These are phyloP conservation scores for Artemia sinica DNA, from an alignment of 2,888 invertebrate genomes.

Conservation along the genomic window DNA sequence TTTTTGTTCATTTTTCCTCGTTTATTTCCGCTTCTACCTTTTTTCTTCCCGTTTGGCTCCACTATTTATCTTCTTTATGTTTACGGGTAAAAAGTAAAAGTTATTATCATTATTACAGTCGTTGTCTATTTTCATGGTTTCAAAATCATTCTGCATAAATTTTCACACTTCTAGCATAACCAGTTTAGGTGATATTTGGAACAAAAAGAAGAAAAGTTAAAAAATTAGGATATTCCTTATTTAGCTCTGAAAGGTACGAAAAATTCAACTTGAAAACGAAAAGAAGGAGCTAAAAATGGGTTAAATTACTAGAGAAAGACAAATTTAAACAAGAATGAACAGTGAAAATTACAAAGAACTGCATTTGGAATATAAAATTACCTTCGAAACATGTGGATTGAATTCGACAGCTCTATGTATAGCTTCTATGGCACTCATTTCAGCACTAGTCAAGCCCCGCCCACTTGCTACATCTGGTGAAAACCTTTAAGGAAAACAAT, in stretches of 20 bases:
- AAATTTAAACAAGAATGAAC: conserved; percentile 1
- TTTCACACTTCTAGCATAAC: not conserved
- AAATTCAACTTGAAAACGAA: not conserved
- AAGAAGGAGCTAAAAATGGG: not conserved
- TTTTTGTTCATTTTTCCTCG: no score
- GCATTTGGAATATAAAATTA: conserved; percentile 26
- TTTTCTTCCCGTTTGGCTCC: no score
- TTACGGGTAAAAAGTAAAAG: no score
- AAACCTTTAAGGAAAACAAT: conserved; percentile 38
- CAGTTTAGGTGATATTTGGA: not conserved
- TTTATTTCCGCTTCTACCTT: no score
- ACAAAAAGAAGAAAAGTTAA: not conserved
- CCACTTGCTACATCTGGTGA: conserved; percentile 67
- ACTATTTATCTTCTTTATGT: no score
- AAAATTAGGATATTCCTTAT: not conserved
- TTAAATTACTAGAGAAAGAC: not conserved
- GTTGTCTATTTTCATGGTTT: no score
- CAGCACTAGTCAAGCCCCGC: conserved; percentile 62
- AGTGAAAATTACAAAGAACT: not conserved
- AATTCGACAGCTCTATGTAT: conserved; percentile 90
- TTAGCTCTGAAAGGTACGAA: not conserved
- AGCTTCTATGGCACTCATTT: conserved; percentile 81
- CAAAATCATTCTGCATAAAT: no score
- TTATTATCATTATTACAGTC: no score
- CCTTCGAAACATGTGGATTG: conserved; percentile 91